Conservation (phyloP, 2,888 invertebrate species). For the Drosophila multiciliata region DNA sequence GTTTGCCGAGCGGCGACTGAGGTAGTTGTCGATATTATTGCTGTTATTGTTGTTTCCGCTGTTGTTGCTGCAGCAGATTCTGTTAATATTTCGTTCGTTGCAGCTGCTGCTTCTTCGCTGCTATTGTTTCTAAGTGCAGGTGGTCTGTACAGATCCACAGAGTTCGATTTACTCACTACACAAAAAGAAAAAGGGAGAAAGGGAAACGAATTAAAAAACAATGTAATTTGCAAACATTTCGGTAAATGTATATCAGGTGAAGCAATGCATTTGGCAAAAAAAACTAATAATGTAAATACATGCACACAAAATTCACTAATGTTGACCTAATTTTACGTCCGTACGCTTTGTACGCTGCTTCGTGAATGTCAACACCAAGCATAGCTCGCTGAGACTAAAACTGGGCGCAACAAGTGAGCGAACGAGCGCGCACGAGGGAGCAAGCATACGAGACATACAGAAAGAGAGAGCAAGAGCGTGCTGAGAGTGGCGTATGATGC, state of each 20-base stretch:
- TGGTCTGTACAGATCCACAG: constrained; percentile 86
- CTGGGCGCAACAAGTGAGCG: constrained; percentile 50
- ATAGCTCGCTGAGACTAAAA: constrained; percentile 29
- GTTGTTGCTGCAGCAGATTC: constrained; percentile 43
- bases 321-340: constrained; percentile 69
- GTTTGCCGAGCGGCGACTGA: constrained; percentile 37
- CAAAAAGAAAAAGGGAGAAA: constrained; percentile 12
- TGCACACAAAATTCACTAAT: constrained; percentile 60
- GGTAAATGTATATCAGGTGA: constrained; percentile 39
- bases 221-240: constrained; percentile 45
- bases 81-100: constrained; percentile 40
- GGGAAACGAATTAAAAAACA: constrained; percentile 20
- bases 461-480: background rate
- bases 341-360: constrained; percentile 59
- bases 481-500: constrained; percentile 58
- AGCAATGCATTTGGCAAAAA: constrained; percentile 66
- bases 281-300: constrained; percentile 22
- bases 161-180: constrained; percentile 81
- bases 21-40: constrained; percentile 51
- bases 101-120: constrained; percentile 40
- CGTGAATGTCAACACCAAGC: constrained; percentile 77
- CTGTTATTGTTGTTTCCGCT: constrained; percentile 40
- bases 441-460: constrained; percentile 5
- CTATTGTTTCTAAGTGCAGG: constrained; percentile 85
- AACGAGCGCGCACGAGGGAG: constrained; percentile 17